These are phyloP conservation scores for Astreopora myriophthalma DNA, from an alignment of 64 coral and sea anemone genomes.

Conservation along the genomic window DNA sequence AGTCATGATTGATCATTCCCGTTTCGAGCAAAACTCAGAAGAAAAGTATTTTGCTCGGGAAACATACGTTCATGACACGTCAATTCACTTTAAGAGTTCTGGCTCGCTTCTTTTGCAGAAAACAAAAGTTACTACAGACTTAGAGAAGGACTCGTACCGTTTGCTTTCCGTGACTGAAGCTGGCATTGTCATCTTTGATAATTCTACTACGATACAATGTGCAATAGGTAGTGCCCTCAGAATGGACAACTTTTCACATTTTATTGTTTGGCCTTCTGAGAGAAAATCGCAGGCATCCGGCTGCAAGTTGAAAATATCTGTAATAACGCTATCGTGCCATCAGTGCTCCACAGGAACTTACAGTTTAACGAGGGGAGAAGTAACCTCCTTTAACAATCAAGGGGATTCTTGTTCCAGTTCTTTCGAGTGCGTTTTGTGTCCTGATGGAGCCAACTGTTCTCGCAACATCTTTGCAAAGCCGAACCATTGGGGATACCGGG, in stretches of 20 bases:
- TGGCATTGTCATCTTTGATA: conserved; percentile 39
- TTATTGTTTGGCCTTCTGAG: not conserved
- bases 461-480: conserved; percentile 40
- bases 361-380: conserved; percentile 46
- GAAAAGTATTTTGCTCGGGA: not conserved
- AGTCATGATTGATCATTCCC: conserved; percentile 8
- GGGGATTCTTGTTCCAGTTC: not conserved
- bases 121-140: conserved; percentile 13
- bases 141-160: not conserved
- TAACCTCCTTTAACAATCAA: not conserved
- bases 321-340: conserved; percentile 25
- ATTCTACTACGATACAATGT: conserved; percentile 13
- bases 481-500: conserved; percentile 61
- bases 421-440: not conserved
- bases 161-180: conserved; percentile 4
- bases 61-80: conserved; percentile 16
- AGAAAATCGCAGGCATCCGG: not conserved
- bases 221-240: conserved; percentile 31
- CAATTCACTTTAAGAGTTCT: conserved; percentile 1
- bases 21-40: not conserved
- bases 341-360: not conserved
- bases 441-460: conserved; percentile 47
- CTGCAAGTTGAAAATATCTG: conserved; percentile 11
- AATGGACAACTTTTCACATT: conserved; percentile 41
- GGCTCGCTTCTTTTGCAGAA: conserved; percentile 11